Evolutionary conservation across 2,113 vertebrate genomes (phyloP).

Genomic region (Triplophysa dalaica): DNA sequence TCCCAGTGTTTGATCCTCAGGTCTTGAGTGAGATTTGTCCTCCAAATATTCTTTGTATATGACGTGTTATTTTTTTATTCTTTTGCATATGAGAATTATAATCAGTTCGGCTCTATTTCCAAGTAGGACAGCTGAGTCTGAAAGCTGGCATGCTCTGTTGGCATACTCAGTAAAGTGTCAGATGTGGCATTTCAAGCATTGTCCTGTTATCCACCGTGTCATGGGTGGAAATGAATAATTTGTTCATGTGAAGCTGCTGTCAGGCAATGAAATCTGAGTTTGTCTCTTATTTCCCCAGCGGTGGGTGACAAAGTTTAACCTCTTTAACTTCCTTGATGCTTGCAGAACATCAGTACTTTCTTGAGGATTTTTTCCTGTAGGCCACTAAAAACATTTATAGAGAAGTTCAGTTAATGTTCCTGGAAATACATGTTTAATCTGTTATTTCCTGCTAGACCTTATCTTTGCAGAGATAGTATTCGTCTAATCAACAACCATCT

Average conservation of each 20-base stretch:
- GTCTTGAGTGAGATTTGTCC: background rate
- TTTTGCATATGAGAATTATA: slow-evolving; percentile 20
- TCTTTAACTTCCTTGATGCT: background rate
- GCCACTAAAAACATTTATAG: background rate
- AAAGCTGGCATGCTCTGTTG: slow-evolving; percentile 2
- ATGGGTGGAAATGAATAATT: slow-evolving; percentile 30
- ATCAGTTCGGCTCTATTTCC: slow-evolving; percentile 10
- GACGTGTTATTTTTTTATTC: background rate
- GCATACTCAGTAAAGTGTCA: background rate
- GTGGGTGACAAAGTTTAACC: slow-evolving; percentile 11
- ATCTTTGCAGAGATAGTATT: background rate
- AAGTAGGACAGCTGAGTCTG: slow-evolving; percentile 6
- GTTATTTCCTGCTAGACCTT: background rate
- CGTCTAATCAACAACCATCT: background rate
- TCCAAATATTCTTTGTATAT: slow-evolving; percentile 15
- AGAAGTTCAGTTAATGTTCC: background rate
- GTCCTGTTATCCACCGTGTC: slow-evolving; percentile 21
- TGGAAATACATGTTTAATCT: background rate
- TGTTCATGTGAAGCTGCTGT: slow-evolving; percentile 32
- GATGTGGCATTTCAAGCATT: slow-evolving; percentile 20
- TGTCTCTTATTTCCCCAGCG: slow-evolving; percentile 19
- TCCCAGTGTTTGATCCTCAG: background rate
- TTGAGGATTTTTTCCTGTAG: background rate
- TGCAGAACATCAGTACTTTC: background rate
- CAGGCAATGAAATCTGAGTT: slow-evolving; percentile 11